Evolutionary conservation across 2,113 vertebrate genomes (phyloP), one percentile per base, ranked within the genome.

Genomic region (Pimephales promelas): DNA sequence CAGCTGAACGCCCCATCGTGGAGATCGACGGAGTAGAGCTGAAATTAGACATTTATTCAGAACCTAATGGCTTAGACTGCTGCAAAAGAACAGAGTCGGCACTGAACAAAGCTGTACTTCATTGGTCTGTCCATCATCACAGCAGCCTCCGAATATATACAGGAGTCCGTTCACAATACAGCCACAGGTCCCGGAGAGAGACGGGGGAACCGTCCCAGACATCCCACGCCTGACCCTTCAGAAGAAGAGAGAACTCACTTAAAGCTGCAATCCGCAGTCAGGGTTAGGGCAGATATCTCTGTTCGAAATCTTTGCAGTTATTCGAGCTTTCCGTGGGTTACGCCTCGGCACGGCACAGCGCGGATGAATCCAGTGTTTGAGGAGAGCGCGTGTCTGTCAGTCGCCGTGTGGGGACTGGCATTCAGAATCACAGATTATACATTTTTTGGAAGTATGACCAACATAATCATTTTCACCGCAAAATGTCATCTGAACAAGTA

Each of bases 61-160:
- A 64, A 0, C 13, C 3, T 18, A 52, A 16, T 1, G 45, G 56
- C 22, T 57, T 54, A 18, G 10, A 10, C 34, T 22, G 31, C 40
- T 28, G 34, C 57, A 9, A 24, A n/a, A 62, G 2, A 71, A 14
- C 28, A 66, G 5, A 14, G 26, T 13, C 2, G 1, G 56, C 1
- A 40, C n/a, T 16, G 54, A 45, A 10, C 2, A 1, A 0, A 9
- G 56, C 6, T 26, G 92, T 93, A 98, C 97, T 94, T 95, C 91
- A 86, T 98, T 98, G 75, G 96, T 97, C 92, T 98, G 98, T 89
- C 96, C 97, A 89, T 95, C 95, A 84, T 98, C 96, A 91, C 97
- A 93, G 91, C 96, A 99, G 84, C 97, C 97, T 90, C 97, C 97
- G 91, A 99, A 99, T 88, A 99, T 93, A 88, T 95, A 97, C 74